Evolutionary conservation across 2,888 invertebrate species (phyloP).

Genomic region (Folsomia manolachei): DNA sequence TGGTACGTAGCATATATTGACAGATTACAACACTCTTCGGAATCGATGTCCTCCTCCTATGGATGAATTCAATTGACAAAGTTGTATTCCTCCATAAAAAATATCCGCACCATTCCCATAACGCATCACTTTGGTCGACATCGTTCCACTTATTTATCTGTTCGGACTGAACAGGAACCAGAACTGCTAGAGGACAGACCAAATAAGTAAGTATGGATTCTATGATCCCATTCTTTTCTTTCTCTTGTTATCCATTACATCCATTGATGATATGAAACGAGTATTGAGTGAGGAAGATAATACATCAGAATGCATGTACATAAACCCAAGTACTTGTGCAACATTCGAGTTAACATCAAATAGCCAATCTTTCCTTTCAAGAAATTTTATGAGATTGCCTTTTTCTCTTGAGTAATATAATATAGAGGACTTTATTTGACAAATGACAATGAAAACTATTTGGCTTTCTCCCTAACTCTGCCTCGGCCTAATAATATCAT

Average conservation of each 20-base stretch:
- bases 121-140: neutral
- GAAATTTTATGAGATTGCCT: constrained; percentile 18
- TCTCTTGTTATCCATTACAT: neutral
- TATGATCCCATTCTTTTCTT: neutral
- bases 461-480: neutral
- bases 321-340: neutral
- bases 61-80: neutral
- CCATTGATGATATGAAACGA: neutral
- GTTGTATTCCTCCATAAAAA: constrained; percentile 6
- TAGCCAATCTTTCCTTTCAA: constrained; percentile 21
- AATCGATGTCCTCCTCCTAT: too few species aligned
- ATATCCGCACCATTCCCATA: neutral
- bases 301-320: constrained; percentile 6
- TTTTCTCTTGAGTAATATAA: constrained; percentile 13
- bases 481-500: neutral
- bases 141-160: neutral
- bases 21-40: too few species aligned
- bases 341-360: constrained; percentile 19
- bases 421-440: constrained; percentile 21
- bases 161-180: neutral
- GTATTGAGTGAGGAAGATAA: neutral
- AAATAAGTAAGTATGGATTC: too few species aligned
- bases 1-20: too few species aligned
- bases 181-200: too few species aligned
- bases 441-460: constrained; percentile 15